Base-by-base conservation (phyloP, 2,888 invertebrate genomes). In the Eulithis prunata region DNA sequence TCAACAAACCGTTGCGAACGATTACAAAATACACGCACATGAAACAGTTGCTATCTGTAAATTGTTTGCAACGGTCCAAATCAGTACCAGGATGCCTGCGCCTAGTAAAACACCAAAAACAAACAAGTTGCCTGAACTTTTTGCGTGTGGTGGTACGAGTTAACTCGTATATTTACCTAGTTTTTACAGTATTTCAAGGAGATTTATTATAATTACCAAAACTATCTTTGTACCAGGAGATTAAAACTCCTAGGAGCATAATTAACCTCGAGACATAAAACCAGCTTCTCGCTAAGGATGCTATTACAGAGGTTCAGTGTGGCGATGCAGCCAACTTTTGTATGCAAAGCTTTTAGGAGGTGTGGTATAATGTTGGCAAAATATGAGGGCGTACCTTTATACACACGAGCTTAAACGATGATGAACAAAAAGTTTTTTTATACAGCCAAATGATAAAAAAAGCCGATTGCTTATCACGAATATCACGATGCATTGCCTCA, bases 281-380 rank as follows among this genome's bases (percentile, higher is more conserved):
- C 66, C 64, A 61, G 64, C 61, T 66, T 53, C 60, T 52, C 52
- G 64, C 68, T 68, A 68, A 69, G 66, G 61, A 69, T 69, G 64
- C 64, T 64, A 69, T 69, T 69, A 69, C 64, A 47, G 64, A 45
- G 61, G 66, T 69, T 66, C 66, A 69, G 64, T 69, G 66, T 64
- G 61, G 68, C 68, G 61, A 68, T 68, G 70, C 69, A 64, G 59
- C 57, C 64, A 67, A 82, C 75, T 84, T 82, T 79, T 77, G 77
- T 79, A 81, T 81, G 79, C 82, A 80, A 79, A 79, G 77, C 83
- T 84, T 83, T 83, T 81, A 83, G 81, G 74, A 70, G 71, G 79
- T 80, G 81, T 77, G 76, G 77, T 75, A 76, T 82, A 80, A 81
- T 81, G 75, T 75, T 62, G 74, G 73, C 75, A 72, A 81, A 82